phyloP scores from a whole-genome alignment of 2,888 invertebrate species.

The Strigamia transsilvanica region DNA sequence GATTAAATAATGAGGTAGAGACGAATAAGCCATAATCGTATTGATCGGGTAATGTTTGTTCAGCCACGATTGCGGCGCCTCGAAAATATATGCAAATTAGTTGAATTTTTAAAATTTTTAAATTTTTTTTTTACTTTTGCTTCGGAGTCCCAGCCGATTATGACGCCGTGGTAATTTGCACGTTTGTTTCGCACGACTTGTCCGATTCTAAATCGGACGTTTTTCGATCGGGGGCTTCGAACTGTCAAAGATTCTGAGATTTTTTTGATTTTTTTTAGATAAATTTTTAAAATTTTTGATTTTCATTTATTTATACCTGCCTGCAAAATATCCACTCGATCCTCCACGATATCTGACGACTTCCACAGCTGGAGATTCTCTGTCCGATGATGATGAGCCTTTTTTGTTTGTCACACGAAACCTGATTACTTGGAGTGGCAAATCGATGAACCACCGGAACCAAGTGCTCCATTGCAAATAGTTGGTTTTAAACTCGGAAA shows the following conservation, averaged over 20 bases:
- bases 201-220: constrained; percentile 67
- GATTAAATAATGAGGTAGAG: constrained; percentile 67
- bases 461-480: constrained; percentile 62
- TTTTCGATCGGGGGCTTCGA: constrained; percentile 63
- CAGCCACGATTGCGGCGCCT: constrained; percentile 67
- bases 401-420: neutral
- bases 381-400: constrained; percentile 55
- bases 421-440: constrained; percentile 55
- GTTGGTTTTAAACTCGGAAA: constrained; percentile 60
- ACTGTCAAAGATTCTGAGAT: constrained; percentile 62
- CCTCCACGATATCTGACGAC: constrained; percentile 62
- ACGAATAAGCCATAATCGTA: neutral
- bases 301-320: constrained; percentile 54
- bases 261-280: neutral
- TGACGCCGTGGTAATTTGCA: constrained; percentile 67
- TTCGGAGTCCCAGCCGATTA: constrained; percentile 66
- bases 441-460: constrained; percentile 61
- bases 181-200: constrained; percentile 68
- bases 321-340: constrained; percentile 64
- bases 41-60: constrained; percentile 61
- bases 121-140: constrained; percentile 63
- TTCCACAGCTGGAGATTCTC: constrained; percentile 66
- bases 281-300: neutral
- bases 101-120: neutral
- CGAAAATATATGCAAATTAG: constrained; percentile 34